A percentile compares a stretch with the other conserved stretches of the same genome.
phyloP scores from a whole-genome alignment of 2,888 invertebrate genomes.

The Sipha maydis region DNA sequence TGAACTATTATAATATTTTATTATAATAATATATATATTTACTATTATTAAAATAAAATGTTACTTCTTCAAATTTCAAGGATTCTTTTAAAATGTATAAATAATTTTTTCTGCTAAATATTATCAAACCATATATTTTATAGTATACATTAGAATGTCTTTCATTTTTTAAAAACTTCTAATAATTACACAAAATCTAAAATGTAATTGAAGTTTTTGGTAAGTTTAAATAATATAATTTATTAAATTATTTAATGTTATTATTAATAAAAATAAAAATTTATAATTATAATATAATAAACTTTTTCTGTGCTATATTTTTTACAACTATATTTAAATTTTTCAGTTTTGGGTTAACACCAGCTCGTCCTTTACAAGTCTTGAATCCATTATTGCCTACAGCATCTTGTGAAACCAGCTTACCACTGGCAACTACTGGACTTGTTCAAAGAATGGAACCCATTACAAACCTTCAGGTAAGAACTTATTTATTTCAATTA shows the following conservation, averaged over 20 bases:
- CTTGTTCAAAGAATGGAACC: slow-evolving; percentile 98
- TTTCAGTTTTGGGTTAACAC: slow-evolving; percentile 89
- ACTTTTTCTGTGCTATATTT: background rate
- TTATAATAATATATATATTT: no score
- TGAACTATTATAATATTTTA: background rate
- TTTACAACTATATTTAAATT: slow-evolving; percentile 20
- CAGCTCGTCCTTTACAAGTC: slow-evolving; percentile 84
- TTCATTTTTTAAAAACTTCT: no score
- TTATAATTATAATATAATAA: background rate
- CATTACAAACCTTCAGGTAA: slow-evolving; percentile 91
- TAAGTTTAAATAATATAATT: no score
- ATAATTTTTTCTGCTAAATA: no score
- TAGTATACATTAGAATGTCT: no score
- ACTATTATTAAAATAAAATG: no score
- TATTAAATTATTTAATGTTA: no score
- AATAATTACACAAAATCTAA: no score
- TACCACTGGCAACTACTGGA: slow-evolving; percentile 84
- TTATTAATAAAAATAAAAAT: background rate
- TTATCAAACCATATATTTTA: no score
- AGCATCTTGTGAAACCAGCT: slow-evolving; percentile 79
- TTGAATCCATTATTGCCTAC: slow-evolving; percentile 81
- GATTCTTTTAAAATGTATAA: no score
- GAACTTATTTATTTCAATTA: slow-evolving; percentile 5
- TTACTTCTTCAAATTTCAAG: no score
- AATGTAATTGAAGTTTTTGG: no score